These are phyloP conservation scores for Cirrhinus molitorella DNA, from an alignment of 2,797 vertebrate species.

Conservation along the genomic window DNA sequence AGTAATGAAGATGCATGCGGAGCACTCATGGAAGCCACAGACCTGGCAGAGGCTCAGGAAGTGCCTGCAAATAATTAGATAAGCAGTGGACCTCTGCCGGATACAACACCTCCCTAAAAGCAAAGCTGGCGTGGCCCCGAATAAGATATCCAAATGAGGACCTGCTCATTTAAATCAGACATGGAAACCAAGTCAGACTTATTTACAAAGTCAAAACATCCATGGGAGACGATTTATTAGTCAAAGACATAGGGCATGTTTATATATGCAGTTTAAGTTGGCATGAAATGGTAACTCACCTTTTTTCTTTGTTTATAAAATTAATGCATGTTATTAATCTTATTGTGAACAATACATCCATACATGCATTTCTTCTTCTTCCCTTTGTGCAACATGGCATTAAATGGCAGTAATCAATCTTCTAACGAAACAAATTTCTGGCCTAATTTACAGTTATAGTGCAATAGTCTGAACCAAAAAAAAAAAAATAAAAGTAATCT, in stretches of 20 bases:
- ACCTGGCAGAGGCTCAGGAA: constrained; percentile 17
- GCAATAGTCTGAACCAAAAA: too few species aligned
- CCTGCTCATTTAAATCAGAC: constrained; percentile 19
- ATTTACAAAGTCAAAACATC: constrained; percentile 11
- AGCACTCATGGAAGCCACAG: constrained; percentile 31
- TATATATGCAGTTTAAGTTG: not conserved
- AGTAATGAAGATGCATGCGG: constrained; percentile 44
- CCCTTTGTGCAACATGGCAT: too few species aligned
- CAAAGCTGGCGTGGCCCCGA: constrained; percentile 6
- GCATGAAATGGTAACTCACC: not conserved
- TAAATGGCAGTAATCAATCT: too few species aligned
- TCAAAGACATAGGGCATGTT: not conserved
- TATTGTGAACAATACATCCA: not conserved
- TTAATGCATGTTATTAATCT: not conserved
- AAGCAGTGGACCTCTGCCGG: constrained; percentile 25
- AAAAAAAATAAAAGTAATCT: too few species aligned
- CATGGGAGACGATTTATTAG: too few species aligned
- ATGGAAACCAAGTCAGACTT: not conserved
- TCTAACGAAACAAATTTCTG: too few species aligned
- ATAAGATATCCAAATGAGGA: constrained; percentile 23
- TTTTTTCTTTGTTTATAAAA: not conserved
- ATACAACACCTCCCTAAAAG: constrained; percentile 19
- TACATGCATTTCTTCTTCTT: not conserved
- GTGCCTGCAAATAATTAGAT: constrained; percentile 42
- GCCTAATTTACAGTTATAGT: too few species aligned